These are phyloP conservation scores for Chaetura pelagica DNA, from an alignment of 2,113 vertebrate species.

Conservation along the genomic window DNA sequence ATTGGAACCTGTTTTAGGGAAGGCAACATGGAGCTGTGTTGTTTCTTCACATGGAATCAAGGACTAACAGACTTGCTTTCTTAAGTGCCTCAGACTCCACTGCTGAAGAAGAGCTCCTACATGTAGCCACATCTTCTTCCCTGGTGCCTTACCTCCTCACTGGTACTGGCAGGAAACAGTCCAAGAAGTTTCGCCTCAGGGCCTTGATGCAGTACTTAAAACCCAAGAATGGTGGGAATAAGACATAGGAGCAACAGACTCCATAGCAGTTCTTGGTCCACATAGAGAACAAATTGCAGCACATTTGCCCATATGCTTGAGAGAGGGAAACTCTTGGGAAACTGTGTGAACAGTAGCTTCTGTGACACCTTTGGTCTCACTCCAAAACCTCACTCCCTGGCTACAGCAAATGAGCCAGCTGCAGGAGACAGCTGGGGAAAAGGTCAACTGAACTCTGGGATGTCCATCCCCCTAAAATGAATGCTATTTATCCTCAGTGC, in stretches of 20 bases:
- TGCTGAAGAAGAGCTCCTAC: neutral
- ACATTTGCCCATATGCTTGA: neutral
- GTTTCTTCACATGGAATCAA: neutral
- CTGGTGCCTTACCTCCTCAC: neutral
- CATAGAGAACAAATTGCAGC: neutral
- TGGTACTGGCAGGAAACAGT: neutral
- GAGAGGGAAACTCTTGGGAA: neutral
- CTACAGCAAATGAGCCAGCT: neutral
- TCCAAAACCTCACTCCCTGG: neutral
- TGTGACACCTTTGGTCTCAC: neutral
- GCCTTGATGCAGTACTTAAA: neutral
- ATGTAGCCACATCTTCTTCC: neutral
- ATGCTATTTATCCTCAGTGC: neutral
- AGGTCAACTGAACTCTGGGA: neutral
- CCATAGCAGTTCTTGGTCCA: neutral
- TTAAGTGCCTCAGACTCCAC: neutral
- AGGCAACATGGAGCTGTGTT: neutral
- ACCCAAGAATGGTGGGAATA: neutral
- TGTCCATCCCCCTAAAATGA: neutral
- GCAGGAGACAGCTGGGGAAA: neutral
- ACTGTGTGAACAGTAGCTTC: neutral
- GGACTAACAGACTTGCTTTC: neutral
- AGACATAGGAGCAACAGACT: neutral
- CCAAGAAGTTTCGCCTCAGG: neutral
- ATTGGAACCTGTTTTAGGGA: neutral